Evolutionary conservation across 2,113 vertebrate genomes (phyloP).

Genomic region (Bufo gargarizans): DNA sequence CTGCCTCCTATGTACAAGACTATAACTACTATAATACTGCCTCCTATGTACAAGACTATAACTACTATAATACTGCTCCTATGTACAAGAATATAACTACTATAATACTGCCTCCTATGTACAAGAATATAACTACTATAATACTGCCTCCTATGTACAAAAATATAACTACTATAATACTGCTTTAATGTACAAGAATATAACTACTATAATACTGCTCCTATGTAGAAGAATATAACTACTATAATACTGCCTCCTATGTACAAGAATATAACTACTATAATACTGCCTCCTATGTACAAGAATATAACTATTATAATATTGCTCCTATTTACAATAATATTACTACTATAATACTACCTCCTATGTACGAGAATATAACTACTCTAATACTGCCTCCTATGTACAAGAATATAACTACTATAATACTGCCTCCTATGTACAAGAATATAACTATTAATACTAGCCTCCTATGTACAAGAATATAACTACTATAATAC

Average conservation of each 20-base stretch:
- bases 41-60: no score
- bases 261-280: not conserved
- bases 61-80: no score
- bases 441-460: no score
- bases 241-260: not conserved
- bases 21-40: constrained; percentile 10
- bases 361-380: not conserved
- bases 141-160: no score
- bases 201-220: constrained; percentile 3
- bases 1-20: not conserved
- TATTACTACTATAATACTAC: constrained; percentile 2
- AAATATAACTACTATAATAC: not conserved
- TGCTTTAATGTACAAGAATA: not conserved
- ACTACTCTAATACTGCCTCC: not conserved
- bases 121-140: no score
- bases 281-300: not conserved
- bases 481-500: no score
- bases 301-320: not conserved
- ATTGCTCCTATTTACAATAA: not conserved
- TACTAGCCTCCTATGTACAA: no score
- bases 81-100: no score
- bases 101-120: no score
- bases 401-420: constrained; percentile 5
- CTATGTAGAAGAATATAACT: not conserved
- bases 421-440: constrained; percentile 4